Percentiles rank a stretch among this genome's conserved stretches.
phyloP scores from a whole-genome alignment of 2,797 vertebrate species.

The Nyctalus aviator region DNA sequence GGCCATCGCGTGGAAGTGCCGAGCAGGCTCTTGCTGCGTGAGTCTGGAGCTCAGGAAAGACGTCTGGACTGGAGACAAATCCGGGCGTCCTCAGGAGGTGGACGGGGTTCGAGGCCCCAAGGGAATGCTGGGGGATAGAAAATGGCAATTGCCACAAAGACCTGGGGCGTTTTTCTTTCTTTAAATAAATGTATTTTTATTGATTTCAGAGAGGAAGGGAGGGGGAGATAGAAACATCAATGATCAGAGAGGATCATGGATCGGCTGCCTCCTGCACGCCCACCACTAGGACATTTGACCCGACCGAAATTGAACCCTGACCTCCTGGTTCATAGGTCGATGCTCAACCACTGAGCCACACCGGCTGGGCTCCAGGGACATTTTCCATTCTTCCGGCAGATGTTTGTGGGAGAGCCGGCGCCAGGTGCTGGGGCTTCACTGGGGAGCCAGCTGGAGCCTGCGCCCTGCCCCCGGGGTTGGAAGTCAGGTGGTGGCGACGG shows the following conservation, averaged over 20 bases:
- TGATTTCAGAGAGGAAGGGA: too few species aligned
- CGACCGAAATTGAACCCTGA: too few species aligned
- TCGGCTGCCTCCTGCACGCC: too few species aligned
- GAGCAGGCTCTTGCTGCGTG: background rate
- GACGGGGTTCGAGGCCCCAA: background rate
- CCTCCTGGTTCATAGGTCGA: too few species aligned
- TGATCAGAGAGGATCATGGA: too few species aligned
- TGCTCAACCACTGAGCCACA: too few species aligned
- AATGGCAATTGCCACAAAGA: background rate
- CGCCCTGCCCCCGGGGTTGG: background rate
- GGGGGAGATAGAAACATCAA: too few species aligned
- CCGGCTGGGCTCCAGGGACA: background rate
- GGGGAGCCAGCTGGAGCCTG: too few species aligned
- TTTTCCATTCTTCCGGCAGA: background rate
- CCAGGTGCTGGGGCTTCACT: background rate
- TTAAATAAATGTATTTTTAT: too few species aligned
- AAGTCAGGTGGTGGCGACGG: background rate
- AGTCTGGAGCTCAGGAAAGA: background rate
- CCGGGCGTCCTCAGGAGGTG: background rate
- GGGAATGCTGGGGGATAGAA: background rate
- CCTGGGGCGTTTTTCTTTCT: background rate
- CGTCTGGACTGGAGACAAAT: background rate
- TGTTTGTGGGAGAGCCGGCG: background rate
- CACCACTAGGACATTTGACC: too few species aligned
- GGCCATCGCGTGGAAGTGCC: fast-evolving